These are phyloP conservation scores for Lipophrys pholis DNA, from an alignment of 2,113 vertebrate species.

Conservation along the genomic window DNA sequence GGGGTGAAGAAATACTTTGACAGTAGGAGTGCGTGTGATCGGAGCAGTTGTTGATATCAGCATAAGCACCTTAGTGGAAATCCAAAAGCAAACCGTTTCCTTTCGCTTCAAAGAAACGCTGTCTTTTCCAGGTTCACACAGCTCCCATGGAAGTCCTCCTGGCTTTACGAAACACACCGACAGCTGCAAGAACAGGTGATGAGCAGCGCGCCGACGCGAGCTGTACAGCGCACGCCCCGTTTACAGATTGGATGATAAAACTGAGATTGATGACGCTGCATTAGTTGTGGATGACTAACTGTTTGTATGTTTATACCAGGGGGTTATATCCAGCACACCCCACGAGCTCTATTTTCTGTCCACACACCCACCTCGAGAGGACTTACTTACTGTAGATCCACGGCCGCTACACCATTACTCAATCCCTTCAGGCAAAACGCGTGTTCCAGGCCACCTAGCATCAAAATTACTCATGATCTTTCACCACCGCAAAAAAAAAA, in stretches of 20 bases:
- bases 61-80: slow-evolving; percentile 49
- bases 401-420: slow-evolving; percentile 54
- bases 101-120: background rate
- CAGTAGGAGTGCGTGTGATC: slow-evolving; percentile 47
- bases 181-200: background rate
- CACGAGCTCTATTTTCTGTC: background rate
- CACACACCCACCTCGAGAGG: slow-evolving; percentile 14
- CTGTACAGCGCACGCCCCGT: background rate
- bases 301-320: slow-evolving; percentile 21
- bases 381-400: slow-evolving; percentile 45
- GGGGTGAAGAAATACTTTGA: slow-evolving; percentile 55
- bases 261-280: slow-evolving; percentile 23
- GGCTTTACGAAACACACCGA: background rate
- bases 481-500: slow-evolving; percentile 41
- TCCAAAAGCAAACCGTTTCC: slow-evolving; percentile 30
- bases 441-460: slow-evolving; percentile 51
- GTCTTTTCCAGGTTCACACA: background rate
- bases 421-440: slow-evolving; percentile 54
- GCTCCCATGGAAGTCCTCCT: background rate
- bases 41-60: slow-evolving; percentile 54
- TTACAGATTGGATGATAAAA: slow-evolving; percentile 29
- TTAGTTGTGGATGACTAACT: slow-evolving; percentile 32
- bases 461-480: slow-evolving; percentile 61
- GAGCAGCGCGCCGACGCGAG: background rate
- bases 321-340: background rate